Evolutionary conservation across 2,113 vertebrate species (phyloP).

Genomic region (Menura novaehollandiae): DNA sequence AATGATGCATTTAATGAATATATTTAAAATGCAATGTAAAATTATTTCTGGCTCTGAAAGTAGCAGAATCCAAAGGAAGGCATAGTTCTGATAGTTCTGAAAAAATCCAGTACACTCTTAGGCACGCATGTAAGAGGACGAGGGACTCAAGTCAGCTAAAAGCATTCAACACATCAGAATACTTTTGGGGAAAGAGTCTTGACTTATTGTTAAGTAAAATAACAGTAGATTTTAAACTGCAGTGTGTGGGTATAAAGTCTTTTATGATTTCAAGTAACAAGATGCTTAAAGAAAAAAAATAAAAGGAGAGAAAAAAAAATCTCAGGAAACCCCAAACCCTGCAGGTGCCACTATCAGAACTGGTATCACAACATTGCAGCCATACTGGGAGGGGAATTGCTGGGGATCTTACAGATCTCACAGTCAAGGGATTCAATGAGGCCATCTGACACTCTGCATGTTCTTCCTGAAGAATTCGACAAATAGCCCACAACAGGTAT

Average conservation of each 20-base stretch:
- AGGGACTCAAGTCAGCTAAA: not conserved
- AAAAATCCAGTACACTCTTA: not conserved
- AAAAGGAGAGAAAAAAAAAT: not conserved
- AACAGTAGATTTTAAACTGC: not conserved
- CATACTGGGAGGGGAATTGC: not conserved
- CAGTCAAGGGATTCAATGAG: not conserved
- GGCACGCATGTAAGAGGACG: not conserved
- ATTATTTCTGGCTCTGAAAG: not conserved
- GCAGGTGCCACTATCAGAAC: not conserved
- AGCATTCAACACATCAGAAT: not conserved
- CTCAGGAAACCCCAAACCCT: not conserved
- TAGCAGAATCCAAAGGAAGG: not conserved
- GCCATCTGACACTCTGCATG: not conserved
- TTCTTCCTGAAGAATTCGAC: not conserved
- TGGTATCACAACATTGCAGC: not conserved
- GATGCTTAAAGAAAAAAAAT: not conserved
- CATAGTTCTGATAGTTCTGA: not conserved
- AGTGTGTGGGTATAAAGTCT: not conserved
- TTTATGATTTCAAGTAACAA: not conserved
- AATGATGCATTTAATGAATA: not conserved
- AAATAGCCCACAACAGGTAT: not conserved
- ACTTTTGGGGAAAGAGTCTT: not conserved
- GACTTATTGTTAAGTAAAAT: not conserved
- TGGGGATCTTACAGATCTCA: not conserved
- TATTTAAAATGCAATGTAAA: not conserved